Conservation (phyloP, 2,888 invertebrate species). For the Ectobius pallidus region DNA sequence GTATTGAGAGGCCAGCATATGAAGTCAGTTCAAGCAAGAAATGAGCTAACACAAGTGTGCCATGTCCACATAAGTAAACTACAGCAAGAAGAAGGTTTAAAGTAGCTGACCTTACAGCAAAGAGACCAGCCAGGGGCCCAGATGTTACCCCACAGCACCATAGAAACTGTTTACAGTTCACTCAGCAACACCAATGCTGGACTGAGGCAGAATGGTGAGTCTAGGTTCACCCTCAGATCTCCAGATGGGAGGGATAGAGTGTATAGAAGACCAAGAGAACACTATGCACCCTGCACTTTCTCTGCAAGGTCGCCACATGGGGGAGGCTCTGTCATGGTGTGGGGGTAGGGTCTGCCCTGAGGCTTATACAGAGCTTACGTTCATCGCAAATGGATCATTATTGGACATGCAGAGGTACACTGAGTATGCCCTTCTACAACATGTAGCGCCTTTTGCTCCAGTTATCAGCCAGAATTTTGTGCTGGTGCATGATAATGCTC, state of each 20-base stretch:
- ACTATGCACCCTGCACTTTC: neutral
- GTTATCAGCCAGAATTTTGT: neutral
- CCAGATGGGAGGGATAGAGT: neutral
- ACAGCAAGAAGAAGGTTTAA: neutral
- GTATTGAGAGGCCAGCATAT: no score
- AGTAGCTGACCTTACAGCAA: neutral
- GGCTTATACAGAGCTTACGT: neutral
- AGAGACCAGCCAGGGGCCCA: neutral
- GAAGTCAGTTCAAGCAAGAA: neutral
- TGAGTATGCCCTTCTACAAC: neutral
- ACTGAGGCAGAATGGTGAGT: neutral
- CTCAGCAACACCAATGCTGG: neutral
- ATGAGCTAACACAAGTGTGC: neutral
- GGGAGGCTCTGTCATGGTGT: neutral
- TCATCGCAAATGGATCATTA: neutral
- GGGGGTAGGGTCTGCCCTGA: no score
- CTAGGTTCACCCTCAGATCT: neutral
- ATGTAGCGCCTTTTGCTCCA: neutral
- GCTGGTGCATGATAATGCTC: neutral
- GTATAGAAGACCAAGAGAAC: neutral
- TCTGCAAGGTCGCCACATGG: neutral
- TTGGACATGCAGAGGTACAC: neutral
- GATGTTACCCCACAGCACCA: neutral
- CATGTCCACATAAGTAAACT: neutral
- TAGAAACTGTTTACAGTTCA: neutral